phyloP scores from a whole-genome alignment of 2,797 vertebrate species.

The Mormyrops attenuatus region DNA sequence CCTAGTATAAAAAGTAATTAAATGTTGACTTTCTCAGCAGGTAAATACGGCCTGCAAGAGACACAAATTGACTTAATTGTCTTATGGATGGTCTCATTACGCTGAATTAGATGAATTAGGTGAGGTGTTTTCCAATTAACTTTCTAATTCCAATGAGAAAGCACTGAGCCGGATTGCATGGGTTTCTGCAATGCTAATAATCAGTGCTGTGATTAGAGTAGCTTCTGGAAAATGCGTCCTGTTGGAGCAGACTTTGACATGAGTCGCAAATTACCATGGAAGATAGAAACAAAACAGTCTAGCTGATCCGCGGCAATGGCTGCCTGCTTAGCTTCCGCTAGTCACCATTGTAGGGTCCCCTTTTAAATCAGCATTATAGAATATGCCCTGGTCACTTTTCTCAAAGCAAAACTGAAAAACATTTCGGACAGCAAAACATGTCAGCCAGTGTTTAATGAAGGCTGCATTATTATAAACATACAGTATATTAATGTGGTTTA shows the following conservation, averaged over 20 bases:
- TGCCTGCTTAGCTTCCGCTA: neutral
- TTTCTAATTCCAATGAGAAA: conserved; percentile 60
- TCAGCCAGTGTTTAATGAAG: neutral
- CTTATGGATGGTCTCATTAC: conserved; percentile 48
- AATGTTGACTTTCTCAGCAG: conserved; percentile 65
- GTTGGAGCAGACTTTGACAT: neutral
- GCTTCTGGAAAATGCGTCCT: neutral
- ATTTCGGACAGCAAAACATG: neutral
- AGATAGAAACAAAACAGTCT: neutral
- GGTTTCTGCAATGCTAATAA: neutral
- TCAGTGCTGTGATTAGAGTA: neutral
- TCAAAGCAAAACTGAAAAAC: neutral
- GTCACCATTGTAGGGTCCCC: neutral
- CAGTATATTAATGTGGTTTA: neutral
- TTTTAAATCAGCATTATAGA: neutral
- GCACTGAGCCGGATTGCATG: conserved; percentile 26
- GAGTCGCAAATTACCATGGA: neutral
- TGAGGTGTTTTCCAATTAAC: conserved; percentile 59
- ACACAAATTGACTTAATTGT: conserved; percentile 64
- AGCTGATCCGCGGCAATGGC: neutral
- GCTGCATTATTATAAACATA: neutral
- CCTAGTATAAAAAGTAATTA: conserved; percentile 63
- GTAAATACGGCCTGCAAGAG: conserved; percentile 53
- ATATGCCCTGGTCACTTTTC: neutral
- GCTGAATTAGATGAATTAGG: conserved; percentile 56